phyloP scores from a whole-genome alignment of 1,140 invertebrate species.

The Leptinotarsa texana region DNA sequence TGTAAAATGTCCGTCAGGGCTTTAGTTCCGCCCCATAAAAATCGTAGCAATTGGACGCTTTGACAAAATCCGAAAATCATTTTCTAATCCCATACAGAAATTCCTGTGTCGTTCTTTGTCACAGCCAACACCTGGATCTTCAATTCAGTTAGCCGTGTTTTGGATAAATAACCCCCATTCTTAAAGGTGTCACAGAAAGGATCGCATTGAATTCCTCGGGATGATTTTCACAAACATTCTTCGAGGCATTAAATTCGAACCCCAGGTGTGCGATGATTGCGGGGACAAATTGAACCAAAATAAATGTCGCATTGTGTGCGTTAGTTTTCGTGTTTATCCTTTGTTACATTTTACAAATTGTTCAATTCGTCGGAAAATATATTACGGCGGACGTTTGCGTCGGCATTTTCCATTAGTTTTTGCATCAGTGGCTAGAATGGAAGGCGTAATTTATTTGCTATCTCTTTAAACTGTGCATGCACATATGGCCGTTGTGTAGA shows the following conservation, averaged over 20 bases:
- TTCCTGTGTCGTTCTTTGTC: conserved; percentile 4
- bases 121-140: conserved; percentile 15
- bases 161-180: conserved; percentile 22
- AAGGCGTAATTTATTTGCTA: conserved; percentile 14
- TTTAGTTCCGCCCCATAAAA: conserved; percentile 8
- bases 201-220: conserved; percentile 8
- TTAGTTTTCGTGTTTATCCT: conserved; percentile 20
- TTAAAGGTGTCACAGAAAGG: conserved; percentile 13
- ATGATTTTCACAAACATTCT: conserved; percentile 22
- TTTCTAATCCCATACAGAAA: conserved; percentile 13
- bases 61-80: conserved; percentile 18
- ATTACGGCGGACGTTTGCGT: conserved; percentile 2
- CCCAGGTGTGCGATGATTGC: conserved; percentile 22
- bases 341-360: conserved; percentile 23
- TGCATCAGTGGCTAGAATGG: conserved; percentile 10
- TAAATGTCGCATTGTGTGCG: conserved; percentile 25
- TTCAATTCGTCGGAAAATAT: conserved; percentile 23
- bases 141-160: conserved; percentile 16
- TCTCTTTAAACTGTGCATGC: conserved; percentile 8
- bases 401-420: conserved; percentile 15
- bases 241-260: conserved; percentile 17
- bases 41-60: conserved; percentile 15
- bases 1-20: background rate
- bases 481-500: background rate
- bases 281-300: conserved; percentile 28